Evolutionary conservation across 2,113 vertebrate genomes (phyloP).

Genomic region (Aplodontia rufa): DNA sequence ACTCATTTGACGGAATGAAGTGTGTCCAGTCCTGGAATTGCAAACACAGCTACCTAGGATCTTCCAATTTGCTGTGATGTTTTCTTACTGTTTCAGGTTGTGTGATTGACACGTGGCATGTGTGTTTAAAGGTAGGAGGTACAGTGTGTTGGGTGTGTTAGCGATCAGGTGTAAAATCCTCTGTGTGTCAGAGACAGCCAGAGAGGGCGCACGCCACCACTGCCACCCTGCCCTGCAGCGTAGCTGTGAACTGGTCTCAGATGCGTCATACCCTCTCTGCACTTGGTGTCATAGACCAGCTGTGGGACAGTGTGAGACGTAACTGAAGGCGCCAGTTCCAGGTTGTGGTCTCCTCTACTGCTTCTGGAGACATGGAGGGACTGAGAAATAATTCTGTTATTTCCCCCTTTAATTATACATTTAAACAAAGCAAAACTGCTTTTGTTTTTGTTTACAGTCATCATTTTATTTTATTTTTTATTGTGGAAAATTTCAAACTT

Average conservation of each 20-base stretch:
- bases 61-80: background rate
- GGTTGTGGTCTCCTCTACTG: background rate
- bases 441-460: background rate
- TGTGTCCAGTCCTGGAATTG: background rate
- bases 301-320: background rate
- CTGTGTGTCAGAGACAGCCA: too few relatives aligned
- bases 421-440: background rate
- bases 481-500: background rate
- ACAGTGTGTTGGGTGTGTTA: background rate
- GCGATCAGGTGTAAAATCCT: background rate
- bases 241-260: background rate
- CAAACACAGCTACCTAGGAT: background rate
- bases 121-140: too few relatives aligned
- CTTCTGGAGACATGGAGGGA: background rate
- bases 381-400: background rate
- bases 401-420: background rate
- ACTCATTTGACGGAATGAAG: background rate
- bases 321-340: background rate
- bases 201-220: too few relatives aligned
- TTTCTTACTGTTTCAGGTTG: background rate
- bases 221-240: background rate
- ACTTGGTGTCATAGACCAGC: background rate
- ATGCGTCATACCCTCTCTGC: background rate
- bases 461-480: constrained; percentile 37
- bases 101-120: too few relatives aligned